These are phyloP conservation scores for Cactoblastis cactorum DNA, from an alignment of 2,888 invertebrate species.

Conservation along the genomic window DNA sequence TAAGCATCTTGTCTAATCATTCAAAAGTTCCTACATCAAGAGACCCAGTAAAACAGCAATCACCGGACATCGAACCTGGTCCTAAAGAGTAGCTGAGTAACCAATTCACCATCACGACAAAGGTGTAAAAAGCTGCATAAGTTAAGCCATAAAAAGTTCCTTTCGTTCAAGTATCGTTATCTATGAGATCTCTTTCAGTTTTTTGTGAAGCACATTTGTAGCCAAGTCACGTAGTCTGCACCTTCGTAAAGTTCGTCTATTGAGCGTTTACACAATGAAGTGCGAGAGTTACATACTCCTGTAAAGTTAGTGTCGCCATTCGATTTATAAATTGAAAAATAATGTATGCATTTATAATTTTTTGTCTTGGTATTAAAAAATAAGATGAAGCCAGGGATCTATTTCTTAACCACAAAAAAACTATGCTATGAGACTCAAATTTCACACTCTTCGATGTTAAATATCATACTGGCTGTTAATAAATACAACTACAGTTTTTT, in stretches of 20 bases:
- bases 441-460: too few species aligned
- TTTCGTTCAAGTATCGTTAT: neutral
- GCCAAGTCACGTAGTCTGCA: neutral
- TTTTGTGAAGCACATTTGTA: neutral
- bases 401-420: too few species aligned
- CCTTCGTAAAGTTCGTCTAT: slow-evolving; percentile 3
- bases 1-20: too few species aligned
- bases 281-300: neutral
- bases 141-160: neutral
- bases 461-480: too few species aligned
- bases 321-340: too few species aligned
- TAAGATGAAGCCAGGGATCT: too few species aligned
- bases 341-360: too few species aligned
- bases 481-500: too few species aligned
- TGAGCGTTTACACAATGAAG: slow-evolving; percentile 4
- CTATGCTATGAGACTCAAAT: too few species aligned
- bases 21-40: too few species aligned
- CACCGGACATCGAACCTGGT: neutral
- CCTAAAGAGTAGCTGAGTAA: neutral
- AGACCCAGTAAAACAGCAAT: too few species aligned
- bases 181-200: slow-evolving; percentile 1
- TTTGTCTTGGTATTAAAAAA: too few species aligned
- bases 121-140: neutral
- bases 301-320: neutral
- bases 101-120: neutral